Evolutionary conservation across 2,888 invertebrate species (phyloP).

Genomic region (Drosophila meridionalis): DNA sequence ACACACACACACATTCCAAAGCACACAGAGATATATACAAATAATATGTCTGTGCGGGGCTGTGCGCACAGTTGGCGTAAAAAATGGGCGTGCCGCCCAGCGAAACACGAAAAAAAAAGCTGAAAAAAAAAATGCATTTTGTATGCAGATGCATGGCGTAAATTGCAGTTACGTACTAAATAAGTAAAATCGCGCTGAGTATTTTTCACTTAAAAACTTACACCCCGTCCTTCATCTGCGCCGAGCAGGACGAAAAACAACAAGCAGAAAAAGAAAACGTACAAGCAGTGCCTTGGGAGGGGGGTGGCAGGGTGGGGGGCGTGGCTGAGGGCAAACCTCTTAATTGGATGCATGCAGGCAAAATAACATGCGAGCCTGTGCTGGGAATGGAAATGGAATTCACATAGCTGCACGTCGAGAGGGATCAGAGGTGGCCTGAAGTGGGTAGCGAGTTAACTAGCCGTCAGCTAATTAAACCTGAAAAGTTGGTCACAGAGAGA

Average conservation of each 20-base stretch:
- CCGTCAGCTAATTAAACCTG: slow-evolving; percentile 78
- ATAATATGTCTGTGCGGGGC: slow-evolving; percentile 59
- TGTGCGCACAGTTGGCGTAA: slow-evolving; percentile 53
- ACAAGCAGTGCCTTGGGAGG: neutral
- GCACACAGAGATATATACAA: slow-evolving; percentile 58
- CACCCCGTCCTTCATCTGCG: slow-evolving; percentile 2
- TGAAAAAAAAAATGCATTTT: slow-evolving; percentile 70
- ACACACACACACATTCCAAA: slow-evolving; percentile 23
- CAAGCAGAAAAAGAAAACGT: slow-evolving; percentile 15
- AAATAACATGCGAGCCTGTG: slow-evolving; percentile 65
- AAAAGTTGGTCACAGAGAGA: slow-evolving; percentile 63
- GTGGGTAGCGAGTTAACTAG: slow-evolving; percentile 71
- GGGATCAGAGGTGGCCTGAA: slow-evolving; percentile 36
- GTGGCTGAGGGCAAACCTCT: slow-evolving; percentile 61
- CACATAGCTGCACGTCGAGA: slow-evolving; percentile 32
- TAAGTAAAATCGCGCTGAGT: slow-evolving; percentile 80
- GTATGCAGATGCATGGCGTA: slow-evolving; percentile 76
- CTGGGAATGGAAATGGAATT: slow-evolving; percentile 26
- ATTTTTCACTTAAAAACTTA: slow-evolving; percentile 77
- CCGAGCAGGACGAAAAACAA: neutral
- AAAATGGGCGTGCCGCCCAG: slow-evolving; percentile 67
- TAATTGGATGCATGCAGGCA: slow-evolving; percentile 81
- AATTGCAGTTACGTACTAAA: slow-evolving; percentile 80
- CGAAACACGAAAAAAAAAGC: slow-evolving; percentile 23
- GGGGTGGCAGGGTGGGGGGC: slow-evolving; percentile 12